A percentile compares a stretch with the other conserved stretches of the same genome.
Conservation (phyloP, 2,113 vertebrate genomes). For the Zingel zingel region DNA sequence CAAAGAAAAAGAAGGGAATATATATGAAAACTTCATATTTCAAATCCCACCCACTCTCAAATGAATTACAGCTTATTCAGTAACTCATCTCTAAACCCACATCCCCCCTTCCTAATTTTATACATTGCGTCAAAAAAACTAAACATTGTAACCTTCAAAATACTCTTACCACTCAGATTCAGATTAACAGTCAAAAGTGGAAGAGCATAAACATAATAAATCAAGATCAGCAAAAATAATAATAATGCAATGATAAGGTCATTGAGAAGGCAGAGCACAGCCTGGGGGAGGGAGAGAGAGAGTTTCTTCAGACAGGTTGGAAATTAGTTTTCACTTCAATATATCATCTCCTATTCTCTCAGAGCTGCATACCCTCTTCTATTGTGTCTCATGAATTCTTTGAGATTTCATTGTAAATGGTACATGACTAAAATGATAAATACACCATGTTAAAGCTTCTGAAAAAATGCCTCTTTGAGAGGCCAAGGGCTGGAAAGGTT, state of each 20-base stretch:
- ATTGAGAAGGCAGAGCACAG: slow-evolving; percentile 68
- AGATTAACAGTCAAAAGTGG: slow-evolving; percentile 71
- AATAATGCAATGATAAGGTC: slow-evolving; percentile 79
- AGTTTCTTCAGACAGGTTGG: slow-evolving; percentile 76
- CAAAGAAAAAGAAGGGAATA: slow-evolving; percentile 15
- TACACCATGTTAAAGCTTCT: slow-evolving; percentile 70
- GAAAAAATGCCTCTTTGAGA: slow-evolving; percentile 69
- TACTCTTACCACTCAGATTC: slow-evolving; percentile 51
- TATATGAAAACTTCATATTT: slow-evolving; percentile 43
- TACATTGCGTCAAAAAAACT: slow-evolving; percentile 1
- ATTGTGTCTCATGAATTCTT: slow-evolving; percentile 67
- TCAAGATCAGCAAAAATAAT: slow-evolving; percentile 79
- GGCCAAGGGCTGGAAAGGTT: slow-evolving; percentile 57
- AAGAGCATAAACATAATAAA: slow-evolving; percentile 79
- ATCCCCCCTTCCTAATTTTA: slow-evolving; percentile 30
- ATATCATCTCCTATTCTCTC: slow-evolving; percentile 82
- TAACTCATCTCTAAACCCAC: slow-evolving; percentile 34
- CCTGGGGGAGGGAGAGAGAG: slow-evolving; percentile 55
- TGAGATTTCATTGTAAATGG: slow-evolving; percentile 67
- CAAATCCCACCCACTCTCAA: slow-evolving; percentile 31
- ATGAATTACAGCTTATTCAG: slow-evolving; percentile 51
- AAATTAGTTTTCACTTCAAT: slow-evolving; percentile 85
- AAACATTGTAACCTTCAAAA: slow-evolving; percentile 50
- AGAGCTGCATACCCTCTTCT: slow-evolving; percentile 67
- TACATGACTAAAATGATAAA: slow-evolving; percentile 84